Percentiles rank a stretch among this genome's conserved stretches.
phyloP scores from a whole-genome alignment of 2,888 invertebrate genomes.

The Odontocolon sp. region DNA sequence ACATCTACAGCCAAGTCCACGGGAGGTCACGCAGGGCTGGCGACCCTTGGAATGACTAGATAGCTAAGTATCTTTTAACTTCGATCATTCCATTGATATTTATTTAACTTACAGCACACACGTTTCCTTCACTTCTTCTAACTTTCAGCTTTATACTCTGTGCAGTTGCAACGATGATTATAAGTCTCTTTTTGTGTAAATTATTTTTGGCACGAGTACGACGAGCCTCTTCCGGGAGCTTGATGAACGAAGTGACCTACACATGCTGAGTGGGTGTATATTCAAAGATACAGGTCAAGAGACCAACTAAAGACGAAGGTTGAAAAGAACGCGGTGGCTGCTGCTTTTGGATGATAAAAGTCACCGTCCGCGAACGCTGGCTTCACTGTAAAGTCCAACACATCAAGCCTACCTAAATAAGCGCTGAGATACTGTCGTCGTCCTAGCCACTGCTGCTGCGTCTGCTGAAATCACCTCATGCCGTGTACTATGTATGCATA shows the following conservation, averaged over 20 bases:
- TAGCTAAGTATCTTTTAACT: no score
- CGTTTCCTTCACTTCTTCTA: no score
- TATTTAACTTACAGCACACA: no score
- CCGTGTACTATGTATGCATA: constrained; percentile 20
- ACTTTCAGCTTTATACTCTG: neutral
- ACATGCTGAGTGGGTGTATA: neutral
- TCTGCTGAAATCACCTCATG: constrained; percentile 31
- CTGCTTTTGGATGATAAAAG: constrained; percentile 11
- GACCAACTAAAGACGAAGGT: constrained; percentile 5
- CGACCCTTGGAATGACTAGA: no score
- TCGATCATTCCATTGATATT: no score
- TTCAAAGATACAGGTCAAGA: constrained; percentile 27
- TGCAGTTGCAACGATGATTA: no score
- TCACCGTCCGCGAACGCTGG: constrained; percentile 19
- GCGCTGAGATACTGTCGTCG: neutral
- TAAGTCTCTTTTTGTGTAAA: neutral
- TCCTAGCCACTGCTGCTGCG: neutral
- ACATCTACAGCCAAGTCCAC: no score
- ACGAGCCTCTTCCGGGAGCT: neutral
- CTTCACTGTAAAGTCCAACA: constrained; percentile 37
- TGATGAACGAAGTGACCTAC: constrained; percentile 15
- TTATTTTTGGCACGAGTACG: neutral
- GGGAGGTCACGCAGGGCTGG: no score
- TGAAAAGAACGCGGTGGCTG: constrained; percentile 22
- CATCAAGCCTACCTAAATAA: constrained; percentile 25